Percentiles rank a stretch among this genome's conserved stretches.
Evolutionary conservation across 2,797 vertebrate genomes (phyloP).

Genomic region (Furcifer pardalis): DNA sequence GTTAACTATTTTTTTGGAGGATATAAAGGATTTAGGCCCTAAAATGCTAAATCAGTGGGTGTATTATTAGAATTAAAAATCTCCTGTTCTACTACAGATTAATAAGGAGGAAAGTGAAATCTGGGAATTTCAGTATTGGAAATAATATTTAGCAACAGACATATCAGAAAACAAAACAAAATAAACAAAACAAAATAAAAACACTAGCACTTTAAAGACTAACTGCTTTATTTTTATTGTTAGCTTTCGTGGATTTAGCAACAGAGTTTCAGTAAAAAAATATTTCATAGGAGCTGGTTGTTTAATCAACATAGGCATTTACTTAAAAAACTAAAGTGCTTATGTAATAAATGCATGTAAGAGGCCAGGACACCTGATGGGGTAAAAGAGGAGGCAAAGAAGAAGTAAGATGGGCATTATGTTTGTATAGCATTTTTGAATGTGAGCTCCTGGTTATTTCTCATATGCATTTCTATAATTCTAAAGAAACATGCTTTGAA

Average conservation of each 20-base stretch:
- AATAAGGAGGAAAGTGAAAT: neutral
- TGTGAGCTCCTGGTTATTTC: neutral
- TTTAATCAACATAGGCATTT: neutral
- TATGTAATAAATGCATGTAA: too few relatives aligned
- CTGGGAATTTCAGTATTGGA: neutral
- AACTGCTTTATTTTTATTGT: too few relatives aligned
- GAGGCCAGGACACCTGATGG: too few relatives aligned
- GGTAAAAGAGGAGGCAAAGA: too few relatives aligned
- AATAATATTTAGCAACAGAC: neutral
- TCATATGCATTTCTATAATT: constrained; percentile 4
- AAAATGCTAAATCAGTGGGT: neutral
- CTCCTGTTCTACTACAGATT: neutral
- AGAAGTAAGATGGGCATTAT: neutral
- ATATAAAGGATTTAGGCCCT: neutral
- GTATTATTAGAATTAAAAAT: constrained; percentile 10
- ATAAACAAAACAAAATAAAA: too few relatives aligned
- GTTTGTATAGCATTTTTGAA: neutral
- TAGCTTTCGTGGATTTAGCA: too few relatives aligned
- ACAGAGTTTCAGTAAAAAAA: neutral
- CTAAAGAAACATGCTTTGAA: neutral
- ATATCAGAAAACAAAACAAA: too few relatives aligned
- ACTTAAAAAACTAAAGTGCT: neutral
- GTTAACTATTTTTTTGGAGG: neutral
- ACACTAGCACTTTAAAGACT: too few relatives aligned
- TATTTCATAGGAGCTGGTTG: neutral